Evolutionary conservation across 2,888 invertebrate genomes (phyloP), one percentile per base, ranked within the genome.

Genomic region (Hemaris fuciformis): DNA sequence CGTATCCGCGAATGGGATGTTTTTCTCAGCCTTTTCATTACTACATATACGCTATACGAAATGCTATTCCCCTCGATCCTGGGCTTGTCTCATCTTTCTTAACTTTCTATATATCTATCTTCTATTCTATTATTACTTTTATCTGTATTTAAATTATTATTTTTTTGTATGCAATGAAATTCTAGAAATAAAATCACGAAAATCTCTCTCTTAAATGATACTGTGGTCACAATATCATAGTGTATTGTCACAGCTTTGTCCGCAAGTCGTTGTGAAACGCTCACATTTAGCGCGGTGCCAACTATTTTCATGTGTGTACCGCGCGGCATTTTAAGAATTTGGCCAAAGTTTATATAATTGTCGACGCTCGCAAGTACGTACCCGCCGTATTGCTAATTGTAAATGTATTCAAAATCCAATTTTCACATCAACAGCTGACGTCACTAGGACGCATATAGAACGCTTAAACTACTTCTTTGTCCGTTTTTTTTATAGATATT

Each of bases 251-350:
- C 25, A 15, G 15, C 53, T 3, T 31, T 18, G 53, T 53, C 4
- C 31, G 31, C 27, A 31, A 53, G 53, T 53, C 53, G 31, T 53
- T 31, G 31, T 31, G 53, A 15, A 18, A 27, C 27, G 27, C 8
- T 31, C 53, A 10, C 27, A 1, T 53, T 10, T n/a, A 10, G 27
- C 23, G 18, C 42, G 66, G 15, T 75, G 75, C 75, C 75, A 75
- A 75, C 60, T 63, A 68, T 63, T 65, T 64, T 31, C 61, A 65
- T 60, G 43, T 22, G 20, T 23, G n/a, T 62, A 58, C 23, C 23
- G 56, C 59, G 57, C 56, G 46, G 56, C 43, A 25, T 18, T 43
- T 27, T 31, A 57, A 34, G 25, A 61, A 64, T 63, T 63, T 62
- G 53, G 62, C 61, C 65, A 60, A 48, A 27, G 34, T 23, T 56